phyloP scores from a whole-genome alignment of 2,888 invertebrate species.

The Aradus depressus region DNA sequence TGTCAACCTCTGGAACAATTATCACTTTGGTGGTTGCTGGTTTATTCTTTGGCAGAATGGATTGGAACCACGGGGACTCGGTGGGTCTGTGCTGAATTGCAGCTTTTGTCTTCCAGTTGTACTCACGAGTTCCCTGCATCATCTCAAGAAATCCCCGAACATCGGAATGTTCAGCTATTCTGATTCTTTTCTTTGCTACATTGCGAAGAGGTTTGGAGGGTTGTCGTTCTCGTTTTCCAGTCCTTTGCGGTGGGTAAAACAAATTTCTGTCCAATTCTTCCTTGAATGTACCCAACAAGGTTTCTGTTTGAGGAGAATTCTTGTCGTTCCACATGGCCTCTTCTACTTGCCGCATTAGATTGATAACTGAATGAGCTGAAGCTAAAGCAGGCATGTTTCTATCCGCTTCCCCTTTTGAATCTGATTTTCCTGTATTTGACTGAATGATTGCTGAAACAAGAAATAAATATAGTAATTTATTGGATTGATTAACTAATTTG shows the following conservation, averaged over 20 bases:
- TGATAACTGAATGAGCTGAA: constrained; percentile 2
- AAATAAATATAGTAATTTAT: no score
- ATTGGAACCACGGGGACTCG: background rate
- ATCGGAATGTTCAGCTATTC: background rate
- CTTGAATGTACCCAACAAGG: constrained; percentile 1
- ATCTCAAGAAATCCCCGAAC: background rate
- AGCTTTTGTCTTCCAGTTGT: background rate
- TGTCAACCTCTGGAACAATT: background rate
- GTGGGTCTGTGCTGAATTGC: background rate
- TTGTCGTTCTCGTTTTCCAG: background rate
- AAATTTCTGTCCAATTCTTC: constrained; percentile 2
- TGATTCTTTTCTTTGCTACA: background rate
- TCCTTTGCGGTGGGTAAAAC: background rate
- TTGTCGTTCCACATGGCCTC: constrained; percentile 3
- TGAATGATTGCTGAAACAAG: no score
- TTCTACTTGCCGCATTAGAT: constrained; percentile 2
- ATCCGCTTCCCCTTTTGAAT: no score
- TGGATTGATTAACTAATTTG: no score
- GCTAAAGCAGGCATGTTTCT: no score
- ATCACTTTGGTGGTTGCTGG: background rate
- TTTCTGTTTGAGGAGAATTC: constrained; percentile 4
- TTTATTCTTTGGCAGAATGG: background rate
- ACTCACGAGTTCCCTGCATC: background rate
- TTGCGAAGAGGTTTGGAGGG: background rate
- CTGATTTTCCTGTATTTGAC: no score